Conservation (phyloP, 2,888 invertebrate genomes). For the Noctua janthe region DNA sequence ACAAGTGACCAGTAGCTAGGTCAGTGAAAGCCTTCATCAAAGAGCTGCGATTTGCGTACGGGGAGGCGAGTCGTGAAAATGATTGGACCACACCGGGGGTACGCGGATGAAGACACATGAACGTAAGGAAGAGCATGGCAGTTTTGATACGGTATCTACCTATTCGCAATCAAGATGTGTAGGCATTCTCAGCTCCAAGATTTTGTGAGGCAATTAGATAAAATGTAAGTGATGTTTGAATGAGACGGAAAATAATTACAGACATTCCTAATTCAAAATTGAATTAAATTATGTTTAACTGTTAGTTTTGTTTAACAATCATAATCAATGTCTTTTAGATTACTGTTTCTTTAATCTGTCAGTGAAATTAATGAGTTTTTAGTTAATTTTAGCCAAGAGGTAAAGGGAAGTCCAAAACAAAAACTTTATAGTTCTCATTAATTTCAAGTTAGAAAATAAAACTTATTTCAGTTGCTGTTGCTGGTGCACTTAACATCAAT, state of each 20-base stretch:
- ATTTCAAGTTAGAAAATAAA: neutral
- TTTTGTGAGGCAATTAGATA: neutral
- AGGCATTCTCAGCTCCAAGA: neutral
- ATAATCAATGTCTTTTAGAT: neutral
- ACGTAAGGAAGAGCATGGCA: constrained; percentile 28
- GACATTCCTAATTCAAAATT: neutral
- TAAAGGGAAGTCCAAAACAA: neutral
- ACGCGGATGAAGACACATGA: constrained; percentile 62
- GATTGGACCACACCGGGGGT: constrained; percentile 84
- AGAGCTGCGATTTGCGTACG: constrained; percentile 69
- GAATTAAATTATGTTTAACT: neutral
- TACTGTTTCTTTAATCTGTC: neutral
- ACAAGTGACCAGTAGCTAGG: constrained; percentile 39
- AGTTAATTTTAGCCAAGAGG: neutral
- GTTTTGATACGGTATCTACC: constrained; percentile 60
- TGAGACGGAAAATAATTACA: neutral
- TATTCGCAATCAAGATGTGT: neutral
- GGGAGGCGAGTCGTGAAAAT: constrained; percentile 64
- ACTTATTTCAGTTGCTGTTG: neutral
- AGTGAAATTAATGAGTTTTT: neutral
- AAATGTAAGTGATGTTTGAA: neutral
- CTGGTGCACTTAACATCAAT: neutral
- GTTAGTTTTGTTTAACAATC: neutral
- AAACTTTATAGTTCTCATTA: neutral
- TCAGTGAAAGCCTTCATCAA: constrained; percentile 21